Evolutionary conservation across 2,888 invertebrate genomes (phyloP), one percentile per base, ranked within the genome.

Genomic region (Mythimna lalbum): DNA sequence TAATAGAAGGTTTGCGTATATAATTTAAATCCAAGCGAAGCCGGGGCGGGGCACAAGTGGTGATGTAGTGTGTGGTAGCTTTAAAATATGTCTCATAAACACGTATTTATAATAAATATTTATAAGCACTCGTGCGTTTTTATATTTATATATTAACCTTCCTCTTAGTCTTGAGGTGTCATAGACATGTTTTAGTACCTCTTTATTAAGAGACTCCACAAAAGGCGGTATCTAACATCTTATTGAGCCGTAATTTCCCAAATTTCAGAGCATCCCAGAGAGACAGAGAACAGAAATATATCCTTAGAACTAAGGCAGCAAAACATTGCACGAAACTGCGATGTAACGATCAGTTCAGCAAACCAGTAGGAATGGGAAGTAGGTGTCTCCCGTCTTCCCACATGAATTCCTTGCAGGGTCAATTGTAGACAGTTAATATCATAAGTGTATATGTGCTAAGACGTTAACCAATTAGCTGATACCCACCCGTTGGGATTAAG

Each of bases 401-500:
- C 49, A 12, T 49, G n/a, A 63, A 67, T 73, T 73, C 50, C 50
- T 55, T n/a, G 23, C 52, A 60, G 55, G 56, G 56, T 64, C 56
- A 72, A 59, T 67, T 63, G 21, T 55, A 52, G 17, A 53, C 17
- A 31, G 60, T 53, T 61, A 31, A 19, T 39, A 53, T 23, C 33
- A 36, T 17, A 53, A 23, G 17, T 39, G 56, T 47, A 43, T 33
- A 19, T 36, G 50, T 43, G 19, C 14, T 62, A 14, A 62, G 70
- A 31, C 39, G 47, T 76, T 27, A 62, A 23, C 56, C 73, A 55
- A 66, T 73, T 53, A 66, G 49, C 49, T 31, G 50, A 50, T 75
- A 53, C 43, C 57, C 23, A 21, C 12, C 12, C 50, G 21, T 23
- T 17, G 27, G 59, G 62, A 63, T 66, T 63, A 71, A 63, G 47